Evolutionary conservation across 2,113 vertebrate species (phyloP).

Genomic region (Notothenia rossii): DNA sequence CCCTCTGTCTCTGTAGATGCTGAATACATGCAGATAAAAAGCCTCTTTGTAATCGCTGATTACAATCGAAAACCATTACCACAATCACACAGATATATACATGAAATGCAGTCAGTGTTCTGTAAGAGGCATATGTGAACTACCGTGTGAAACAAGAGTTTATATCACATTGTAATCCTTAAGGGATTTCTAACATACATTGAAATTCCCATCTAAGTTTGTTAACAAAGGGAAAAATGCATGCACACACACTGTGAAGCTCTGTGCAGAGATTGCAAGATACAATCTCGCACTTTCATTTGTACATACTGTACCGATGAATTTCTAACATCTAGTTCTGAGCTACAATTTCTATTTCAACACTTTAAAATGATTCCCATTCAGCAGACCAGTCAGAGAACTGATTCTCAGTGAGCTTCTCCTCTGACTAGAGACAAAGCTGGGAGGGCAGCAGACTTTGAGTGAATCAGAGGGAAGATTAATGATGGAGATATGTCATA

Average conservation of each 20-base stretch:
- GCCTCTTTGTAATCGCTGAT: slow-evolving; percentile 7
- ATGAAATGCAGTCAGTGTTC: slow-evolving; percentile 8
- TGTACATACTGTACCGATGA: not conserved
- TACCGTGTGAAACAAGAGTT: slow-evolving; percentile 1
- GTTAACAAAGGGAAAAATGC: slow-evolving; percentile 12
- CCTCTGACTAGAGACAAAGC: slow-evolving; percentile 23
- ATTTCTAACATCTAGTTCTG: slow-evolving; percentile 7
- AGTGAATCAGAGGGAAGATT: slow-evolving; percentile 59
- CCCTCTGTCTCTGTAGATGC: slow-evolving; percentile 12
- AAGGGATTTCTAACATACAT: not conserved
- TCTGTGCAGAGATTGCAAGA: not conserved
- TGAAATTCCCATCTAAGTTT: slow-evolving; percentile 15
- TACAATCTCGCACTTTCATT: not conserved
- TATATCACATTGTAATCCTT: not conserved
- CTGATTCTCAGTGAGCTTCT: slow-evolving; percentile 22
- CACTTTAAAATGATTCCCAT: slow-evolving; percentile 7
- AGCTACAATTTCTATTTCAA: slow-evolving; percentile 5
- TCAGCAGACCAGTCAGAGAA: not conserved
- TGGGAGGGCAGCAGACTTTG: slow-evolving; percentile 38
- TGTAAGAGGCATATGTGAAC: slow-evolving; percentile 3
- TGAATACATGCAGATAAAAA: slow-evolving; percentile 11
- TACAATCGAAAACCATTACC: slow-evolving; percentile 12
- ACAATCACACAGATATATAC: not conserved
- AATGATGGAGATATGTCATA: slow-evolving; percentile 53
- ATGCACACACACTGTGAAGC: no score